A percentile compares a stretch with the other conserved stretches of the same genome.
Evolutionary conservation across 1,140 invertebrate species (phyloP).

Genomic region (Platyscapa corneri): DNA sequence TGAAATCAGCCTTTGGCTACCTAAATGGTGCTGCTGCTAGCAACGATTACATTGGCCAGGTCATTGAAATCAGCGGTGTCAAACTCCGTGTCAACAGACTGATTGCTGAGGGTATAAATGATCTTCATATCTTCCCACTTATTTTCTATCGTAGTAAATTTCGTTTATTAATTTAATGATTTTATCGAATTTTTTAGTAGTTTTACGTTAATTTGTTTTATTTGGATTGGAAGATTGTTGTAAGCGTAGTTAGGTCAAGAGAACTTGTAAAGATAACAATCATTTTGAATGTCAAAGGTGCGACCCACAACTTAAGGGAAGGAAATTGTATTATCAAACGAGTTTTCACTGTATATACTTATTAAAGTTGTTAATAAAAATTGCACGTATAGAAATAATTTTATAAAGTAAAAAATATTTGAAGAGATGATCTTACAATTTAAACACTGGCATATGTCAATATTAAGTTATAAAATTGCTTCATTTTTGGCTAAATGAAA

Average conservation of each 20-base stretch:
- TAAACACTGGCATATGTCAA: constrained; percentile 44
- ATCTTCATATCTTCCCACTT: constrained; percentile 31
- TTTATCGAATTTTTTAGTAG: background rate
- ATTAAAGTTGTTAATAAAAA: background rate
- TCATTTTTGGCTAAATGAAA: background rate
- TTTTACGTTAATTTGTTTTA: background rate
- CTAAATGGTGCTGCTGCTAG: constrained; percentile 61
- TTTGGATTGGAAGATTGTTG: background rate
- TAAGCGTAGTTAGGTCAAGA: background rate
- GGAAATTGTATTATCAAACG: background rate
- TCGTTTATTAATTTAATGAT: background rate
- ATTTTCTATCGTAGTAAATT: background rate
- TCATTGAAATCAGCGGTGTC: constrained; percentile 90
- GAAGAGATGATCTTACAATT: background rate
- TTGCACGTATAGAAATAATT: no score
- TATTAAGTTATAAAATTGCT: background rate
- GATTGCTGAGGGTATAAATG: constrained; percentile 91
- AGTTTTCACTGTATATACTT: background rate
- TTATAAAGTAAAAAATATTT: no score
- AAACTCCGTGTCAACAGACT: constrained; percentile 92
- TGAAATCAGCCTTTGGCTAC: constrained; percentile 70
- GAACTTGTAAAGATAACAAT: background rate
- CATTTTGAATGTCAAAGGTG: constrained; percentile 19
- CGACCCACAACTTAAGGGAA: background rate
- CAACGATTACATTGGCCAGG: constrained; percentile 93